A percentile compares a stretch with the other conserved stretches of the same genome.
These are phyloP conservation scores for Agapetus fuscipes DNA, from an alignment of 2,888 invertebrate species.

Conservation along the genomic window DNA sequence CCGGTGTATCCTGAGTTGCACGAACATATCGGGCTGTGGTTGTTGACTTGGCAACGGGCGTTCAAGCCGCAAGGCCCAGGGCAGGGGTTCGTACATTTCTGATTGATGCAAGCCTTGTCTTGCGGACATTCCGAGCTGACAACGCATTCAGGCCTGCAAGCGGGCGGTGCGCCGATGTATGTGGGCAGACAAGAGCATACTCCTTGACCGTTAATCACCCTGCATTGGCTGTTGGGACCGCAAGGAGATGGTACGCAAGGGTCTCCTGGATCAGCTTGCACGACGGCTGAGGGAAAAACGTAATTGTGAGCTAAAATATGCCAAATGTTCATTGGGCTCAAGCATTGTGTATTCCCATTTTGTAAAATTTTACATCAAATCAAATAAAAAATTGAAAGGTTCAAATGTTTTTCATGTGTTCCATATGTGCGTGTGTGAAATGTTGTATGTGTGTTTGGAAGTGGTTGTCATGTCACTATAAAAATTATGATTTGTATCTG, in stretches of 20 bases:
- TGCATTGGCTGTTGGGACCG: slow-evolving; percentile 66
- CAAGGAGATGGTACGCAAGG: slow-evolving; percentile 71
- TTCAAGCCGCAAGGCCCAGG: slow-evolving; percentile 57
- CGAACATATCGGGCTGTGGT: slow-evolving; percentile 64
- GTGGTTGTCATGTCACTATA: too few relatives aligned
- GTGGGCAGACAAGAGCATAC: slow-evolving; percentile 62
- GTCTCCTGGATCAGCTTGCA: slow-evolving; percentile 32
- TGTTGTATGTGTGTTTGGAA: too few relatives aligned
- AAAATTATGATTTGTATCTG: too few relatives aligned
- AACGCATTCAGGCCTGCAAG: slow-evolving; percentile 56
- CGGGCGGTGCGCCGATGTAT: slow-evolving; percentile 57
- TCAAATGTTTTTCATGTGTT: too few relatives aligned
- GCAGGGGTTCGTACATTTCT: slow-evolving; percentile 62
- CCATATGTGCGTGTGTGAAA: too few relatives aligned
- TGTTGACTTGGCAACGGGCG: slow-evolving; percentile 57
- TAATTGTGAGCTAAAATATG: too few relatives aligned
- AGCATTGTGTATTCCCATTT: too few relatives aligned
- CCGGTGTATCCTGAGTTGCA: slow-evolving; percentile 58
- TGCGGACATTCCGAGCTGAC: slow-evolving; percentile 55
- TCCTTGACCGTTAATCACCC: slow-evolving; percentile 57
- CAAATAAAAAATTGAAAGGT: too few relatives aligned
- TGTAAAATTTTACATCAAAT: too few relatives aligned
- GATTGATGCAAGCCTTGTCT: slow-evolving; percentile 55
- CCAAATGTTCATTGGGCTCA: too few relatives aligned
- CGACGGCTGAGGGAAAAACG: slow-evolving; percentile 1